phyloP scores from a whole-genome alignment of 1,140 invertebrate genomes.

The Pararge aegeria region DNA sequence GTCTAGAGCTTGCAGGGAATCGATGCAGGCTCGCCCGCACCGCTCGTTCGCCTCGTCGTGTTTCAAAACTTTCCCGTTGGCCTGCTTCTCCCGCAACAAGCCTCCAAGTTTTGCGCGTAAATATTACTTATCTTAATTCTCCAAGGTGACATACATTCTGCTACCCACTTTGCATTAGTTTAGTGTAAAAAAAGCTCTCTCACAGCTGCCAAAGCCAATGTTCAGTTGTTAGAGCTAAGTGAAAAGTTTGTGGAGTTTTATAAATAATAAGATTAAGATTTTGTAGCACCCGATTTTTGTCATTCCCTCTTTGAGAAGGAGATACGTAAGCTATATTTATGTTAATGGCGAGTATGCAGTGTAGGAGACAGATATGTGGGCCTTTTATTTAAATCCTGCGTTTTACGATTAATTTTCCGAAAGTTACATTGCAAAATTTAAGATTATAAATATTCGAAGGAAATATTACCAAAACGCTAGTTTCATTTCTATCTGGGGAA shows the following conservation, averaged over 20 bases:
- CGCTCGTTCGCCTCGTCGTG: conserved; percentile 34
- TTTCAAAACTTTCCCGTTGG: conserved; percentile 43
- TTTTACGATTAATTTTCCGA: too few relatives aligned
- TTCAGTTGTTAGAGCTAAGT: conserved; percentile 1
- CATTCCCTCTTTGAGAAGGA: neutral
- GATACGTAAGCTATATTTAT: too few relatives aligned
- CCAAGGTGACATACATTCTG: conserved; percentile 15
- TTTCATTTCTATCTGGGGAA: too few relatives aligned
- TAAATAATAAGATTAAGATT: too few relatives aligned
- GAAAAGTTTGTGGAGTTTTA: neutral
- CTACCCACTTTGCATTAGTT: conserved; percentile 16
- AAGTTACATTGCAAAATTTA: too few relatives aligned
- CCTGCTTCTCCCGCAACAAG: conserved; percentile 9
- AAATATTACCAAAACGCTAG: too few relatives aligned
- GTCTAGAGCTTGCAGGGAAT: conserved; percentile 53
- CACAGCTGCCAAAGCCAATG: neutral
- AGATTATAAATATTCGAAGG: too few relatives aligned
- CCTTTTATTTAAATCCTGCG: too few relatives aligned
- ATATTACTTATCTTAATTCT: conserved; percentile 25
- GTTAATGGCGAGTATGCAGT: too few relatives aligned
- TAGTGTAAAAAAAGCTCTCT: conserved; percentile 2
- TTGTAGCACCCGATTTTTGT: too few relatives aligned
- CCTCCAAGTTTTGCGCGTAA: conserved; percentile 19
- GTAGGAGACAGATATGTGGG: too few relatives aligned
- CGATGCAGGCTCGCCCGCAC: conserved; percentile 62